phyloP scores from a whole-genome alignment of 2,797 vertebrate genomes.

The Melanotaenia boesemani region DNA sequence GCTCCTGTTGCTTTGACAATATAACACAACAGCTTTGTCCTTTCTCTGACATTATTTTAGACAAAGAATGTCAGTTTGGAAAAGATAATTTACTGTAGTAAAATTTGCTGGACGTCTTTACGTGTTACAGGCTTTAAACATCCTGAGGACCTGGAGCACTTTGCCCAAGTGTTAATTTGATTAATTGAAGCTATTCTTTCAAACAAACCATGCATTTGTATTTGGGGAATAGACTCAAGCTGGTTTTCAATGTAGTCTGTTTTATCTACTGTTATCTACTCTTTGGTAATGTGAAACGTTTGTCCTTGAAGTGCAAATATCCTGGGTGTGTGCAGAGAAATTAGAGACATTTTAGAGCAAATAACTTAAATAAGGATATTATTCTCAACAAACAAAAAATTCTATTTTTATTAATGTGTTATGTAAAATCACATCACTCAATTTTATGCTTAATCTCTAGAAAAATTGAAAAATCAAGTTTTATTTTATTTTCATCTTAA shows the following conservation, averaged over 20 bases:
- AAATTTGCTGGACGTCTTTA: constrained; percentile 7
- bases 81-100: constrained; percentile 2
- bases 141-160: constrained; percentile 37
- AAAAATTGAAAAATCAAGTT: too few relatives aligned
- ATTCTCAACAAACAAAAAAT: too few relatives aligned
- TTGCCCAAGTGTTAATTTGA: constrained; percentile 47
- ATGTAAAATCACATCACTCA: too few relatives aligned
- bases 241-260: constrained; percentile 30
- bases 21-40: constrained; percentile 68
- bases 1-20: constrained; percentile 60
- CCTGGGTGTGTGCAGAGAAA: not conserved
- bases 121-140: constrained; percentile 34
- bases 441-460: too few relatives aligned
- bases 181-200: constrained; percentile 50
- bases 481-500: too few relatives aligned
- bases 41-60: constrained; percentile 55
- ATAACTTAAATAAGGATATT: too few relatives aligned
- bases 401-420: too few relatives aligned
- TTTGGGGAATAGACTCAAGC: constrained; percentile 42
- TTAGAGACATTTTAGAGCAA: too few relatives aligned
- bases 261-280: constrained; percentile 43
- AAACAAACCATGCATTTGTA: constrained; percentile 58
- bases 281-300: constrained; percentile 54
- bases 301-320: constrained; percentile 31
- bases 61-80: constrained; percentile 22